These are phyloP conservation scores for Idaea aversata DNA, from an alignment of 2,888 invertebrate species.

Conservation along the genomic window DNA sequence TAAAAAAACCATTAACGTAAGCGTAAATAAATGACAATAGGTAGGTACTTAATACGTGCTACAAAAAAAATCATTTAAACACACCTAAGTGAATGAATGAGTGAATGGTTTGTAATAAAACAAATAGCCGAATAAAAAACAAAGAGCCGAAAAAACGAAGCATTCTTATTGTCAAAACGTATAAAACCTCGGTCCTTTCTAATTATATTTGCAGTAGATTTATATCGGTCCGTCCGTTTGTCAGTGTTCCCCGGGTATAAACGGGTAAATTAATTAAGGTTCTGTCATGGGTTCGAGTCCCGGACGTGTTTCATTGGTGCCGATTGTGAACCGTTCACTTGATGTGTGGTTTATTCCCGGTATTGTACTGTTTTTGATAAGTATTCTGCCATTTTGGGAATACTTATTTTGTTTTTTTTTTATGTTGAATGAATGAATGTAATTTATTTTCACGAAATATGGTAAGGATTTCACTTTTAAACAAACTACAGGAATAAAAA, in stretches of 20 bases:
- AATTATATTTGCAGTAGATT: constrained; percentile 70
- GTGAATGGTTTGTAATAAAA: not conserved
- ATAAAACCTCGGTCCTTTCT: constrained; percentile 29
- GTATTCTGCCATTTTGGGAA: not conserved
- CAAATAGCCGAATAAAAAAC: not conserved
- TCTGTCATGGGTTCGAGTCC: constrained; percentile 53
- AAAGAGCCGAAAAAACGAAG: not conserved
- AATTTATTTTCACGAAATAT: no score
- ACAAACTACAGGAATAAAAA: no score
- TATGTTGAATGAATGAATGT: not conserved
- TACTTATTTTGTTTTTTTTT: not conserved
- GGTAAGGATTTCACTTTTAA: no score
- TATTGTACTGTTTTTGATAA: not conserved
- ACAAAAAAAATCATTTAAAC: no score
- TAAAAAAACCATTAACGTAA: no score
- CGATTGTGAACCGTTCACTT: constrained; percentile 21
- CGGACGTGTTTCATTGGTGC: constrained; percentile 25
- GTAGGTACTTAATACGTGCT: no score
- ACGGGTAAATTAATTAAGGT: constrained; percentile 65
- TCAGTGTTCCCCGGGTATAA: constrained; percentile 47
- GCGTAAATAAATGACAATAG: no score
- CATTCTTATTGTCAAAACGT: constrained; percentile 1
- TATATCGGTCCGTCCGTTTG: constrained; percentile 62
- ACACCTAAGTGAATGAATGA: no score
- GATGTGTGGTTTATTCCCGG: constrained; percentile 15